Base-by-base conservation (phyloP, 2,888 invertebrate genomes). In the Pocota personata region DNA sequence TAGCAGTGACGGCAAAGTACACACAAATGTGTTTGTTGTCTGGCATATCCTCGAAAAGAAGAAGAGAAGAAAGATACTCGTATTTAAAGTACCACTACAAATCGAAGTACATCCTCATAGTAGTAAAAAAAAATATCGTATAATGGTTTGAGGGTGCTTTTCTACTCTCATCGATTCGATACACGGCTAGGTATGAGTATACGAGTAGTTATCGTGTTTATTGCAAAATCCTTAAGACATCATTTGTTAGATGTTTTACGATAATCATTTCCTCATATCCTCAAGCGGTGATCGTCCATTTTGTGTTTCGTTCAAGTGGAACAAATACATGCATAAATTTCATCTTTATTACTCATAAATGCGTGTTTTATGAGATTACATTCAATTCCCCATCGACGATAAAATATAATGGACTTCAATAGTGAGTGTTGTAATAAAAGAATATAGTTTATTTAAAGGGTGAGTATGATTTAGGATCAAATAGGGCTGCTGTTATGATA, bases 201-300 rank as follows among this genome's bases (percentile, higher is more conserved):
- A n/a, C n/a, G n/a, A n/a, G n/a, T n/a, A 21, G 12, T 52, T 40
- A 55, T 73, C 57, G 40, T 58, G 57, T 67, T 76, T 57, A 76
- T 40, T 48, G 21, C 10, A 46, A 12, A 40, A 50, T 21, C 50
- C 40, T 55, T 35, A 35, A n/a, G 40, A 27, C 16, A 69, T 67
- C 60, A 60, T 37, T 60, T 71, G 40, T 21, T 21, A 66, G 43
- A 60, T 19, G 14, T 55, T 75, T 80, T 75, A 75, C 67, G 80
- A 62, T 75, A 80, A 55, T 75, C 75, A 69, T 62, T 75, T 55
- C 43, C 48, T 14, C 48, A 8, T 21, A 48, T 48, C 64, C n/a
- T 50, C 0, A 66, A 50, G 48, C 21, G 14, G 46, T 48, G 35
- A 21, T 50, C 66, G 21, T 50, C 50, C 24, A 8, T 66, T 64